Evolutionary conservation across 1,140 invertebrate genomes (phyloP).

Genomic region (Diabrotica undecimpunctata): DNA sequence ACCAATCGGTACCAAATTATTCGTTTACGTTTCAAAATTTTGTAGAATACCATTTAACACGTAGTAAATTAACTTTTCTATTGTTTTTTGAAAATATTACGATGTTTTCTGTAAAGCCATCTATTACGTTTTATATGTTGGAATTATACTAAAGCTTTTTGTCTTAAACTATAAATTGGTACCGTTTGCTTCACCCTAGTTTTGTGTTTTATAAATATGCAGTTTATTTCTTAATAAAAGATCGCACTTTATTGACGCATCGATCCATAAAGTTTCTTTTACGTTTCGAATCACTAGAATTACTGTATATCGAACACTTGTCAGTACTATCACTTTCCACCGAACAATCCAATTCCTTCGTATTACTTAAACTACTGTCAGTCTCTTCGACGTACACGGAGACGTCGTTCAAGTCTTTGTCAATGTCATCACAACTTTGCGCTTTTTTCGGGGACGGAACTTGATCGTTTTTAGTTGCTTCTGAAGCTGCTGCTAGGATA

Average conservation of each 20-base stretch:
- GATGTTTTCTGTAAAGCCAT: too few relatives aligned
- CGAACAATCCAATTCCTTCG: slow-evolving; percentile 46
- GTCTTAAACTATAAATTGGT: too few relatives aligned
- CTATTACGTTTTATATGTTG: too few relatives aligned
- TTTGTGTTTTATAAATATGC: too few relatives aligned
- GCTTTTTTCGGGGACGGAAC: slow-evolving; percentile 42
- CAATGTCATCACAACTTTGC: slow-evolving; percentile 39
- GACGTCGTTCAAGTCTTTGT: slow-evolving; percentile 23
- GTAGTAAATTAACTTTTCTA: too few relatives aligned
- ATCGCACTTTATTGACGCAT: slow-evolving; percentile 73
- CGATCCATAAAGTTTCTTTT: slow-evolving; percentile 74
- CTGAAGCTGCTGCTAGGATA: slow-evolving; percentile 24
- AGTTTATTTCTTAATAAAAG: slow-evolving; percentile 62
- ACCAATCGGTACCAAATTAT: too few relatives aligned
- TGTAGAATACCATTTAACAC: too few relatives aligned
- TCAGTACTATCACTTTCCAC: slow-evolving; percentile 28
- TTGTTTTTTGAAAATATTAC: too few relatives aligned
- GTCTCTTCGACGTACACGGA: neutral
- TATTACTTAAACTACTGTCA: slow-evolving; percentile 36
- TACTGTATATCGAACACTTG: slow-evolving; percentile 46
- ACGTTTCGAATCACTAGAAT: slow-evolving; percentile 51
- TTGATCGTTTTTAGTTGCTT: slow-evolving; percentile 30
- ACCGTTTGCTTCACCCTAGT: too few relatives aligned
- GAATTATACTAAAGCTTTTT: too few relatives aligned
- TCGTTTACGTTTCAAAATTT: too few relatives aligned